These are phyloP conservation scores for Anastrepha obliqua DNA, from an alignment of 1,140 invertebrate species.

Conservation along the genomic window DNA sequence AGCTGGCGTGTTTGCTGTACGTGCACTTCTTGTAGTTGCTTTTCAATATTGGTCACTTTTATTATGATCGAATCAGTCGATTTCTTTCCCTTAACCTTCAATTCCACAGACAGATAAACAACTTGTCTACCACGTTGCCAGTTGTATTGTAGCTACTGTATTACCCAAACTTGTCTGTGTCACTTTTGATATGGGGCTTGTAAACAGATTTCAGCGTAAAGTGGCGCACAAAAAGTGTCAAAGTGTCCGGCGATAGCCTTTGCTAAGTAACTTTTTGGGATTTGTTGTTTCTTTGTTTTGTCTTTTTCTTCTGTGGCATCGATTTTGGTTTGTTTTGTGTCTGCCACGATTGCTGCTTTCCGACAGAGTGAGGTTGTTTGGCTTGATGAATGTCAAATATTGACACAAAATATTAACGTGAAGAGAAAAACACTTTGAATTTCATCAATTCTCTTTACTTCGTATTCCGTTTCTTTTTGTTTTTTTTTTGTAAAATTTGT, in stretches of 20 bases:
- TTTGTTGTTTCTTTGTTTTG: background rate
- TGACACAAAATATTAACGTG: conserved; percentile 39
- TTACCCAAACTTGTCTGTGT: conserved; percentile 38
- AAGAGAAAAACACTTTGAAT: conserved; percentile 7
- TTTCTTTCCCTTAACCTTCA: background rate
- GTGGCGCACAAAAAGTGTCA: conserved; percentile 11
- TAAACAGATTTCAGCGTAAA: conserved; percentile 28
- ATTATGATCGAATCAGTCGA: conserved; percentile 25
- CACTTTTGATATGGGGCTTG: conserved; percentile 37
- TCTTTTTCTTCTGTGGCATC: background rate
- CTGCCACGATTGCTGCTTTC: background rate
- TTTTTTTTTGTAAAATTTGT: no score
- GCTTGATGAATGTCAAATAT: conserved; percentile 53
- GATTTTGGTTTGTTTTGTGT: conserved; percentile 19
- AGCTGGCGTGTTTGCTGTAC: conserved; percentile 25
- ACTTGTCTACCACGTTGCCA: background rate
- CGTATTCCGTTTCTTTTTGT: background rate
- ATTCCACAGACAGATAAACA: background rate
- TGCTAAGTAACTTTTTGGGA: background rate
- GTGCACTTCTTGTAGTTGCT: conserved; percentile 3
- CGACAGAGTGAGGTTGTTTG: background rate
- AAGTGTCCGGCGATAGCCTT: conserved; percentile 27
- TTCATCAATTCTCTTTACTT: background rate
- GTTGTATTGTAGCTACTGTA: conserved; percentile 4
- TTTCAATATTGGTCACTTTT: conserved; percentile 45